Percentiles rank a stretch among this genome's conserved stretches.
Evolutionary conservation across 2,113 vertebrate species (phyloP).

Genomic region (Ovibos moschatus): DNA sequence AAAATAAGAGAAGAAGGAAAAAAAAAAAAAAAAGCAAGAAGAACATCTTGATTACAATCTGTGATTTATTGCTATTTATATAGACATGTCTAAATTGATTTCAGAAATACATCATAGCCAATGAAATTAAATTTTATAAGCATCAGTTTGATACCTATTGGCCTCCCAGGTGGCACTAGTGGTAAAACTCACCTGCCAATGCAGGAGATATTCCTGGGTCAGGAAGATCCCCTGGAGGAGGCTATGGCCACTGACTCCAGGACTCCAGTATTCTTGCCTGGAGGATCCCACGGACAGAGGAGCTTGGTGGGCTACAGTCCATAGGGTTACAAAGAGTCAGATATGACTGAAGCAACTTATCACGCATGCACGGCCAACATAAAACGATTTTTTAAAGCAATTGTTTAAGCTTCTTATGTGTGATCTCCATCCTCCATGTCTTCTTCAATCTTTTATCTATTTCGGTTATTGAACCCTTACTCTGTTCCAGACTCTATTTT

Average conservation of each 20-base stretch:
- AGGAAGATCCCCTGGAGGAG: not conserved
- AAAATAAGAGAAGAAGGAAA: not conserved
- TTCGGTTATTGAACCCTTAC: not conserved
- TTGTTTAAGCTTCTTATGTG: not conserved
- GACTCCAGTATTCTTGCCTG: not conserved
- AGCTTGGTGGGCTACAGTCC: not conserved
- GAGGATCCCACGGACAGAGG: not conserved
- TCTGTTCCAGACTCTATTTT: not conserved
- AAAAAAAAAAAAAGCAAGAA: not conserved
- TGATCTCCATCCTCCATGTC: not conserved
- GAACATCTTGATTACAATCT: not conserved
- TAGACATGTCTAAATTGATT: not conserved
- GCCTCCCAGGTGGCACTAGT: not conserved
- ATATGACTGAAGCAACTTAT: not conserved
- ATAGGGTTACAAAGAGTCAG: not conserved
- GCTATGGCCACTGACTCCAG: not conserved
- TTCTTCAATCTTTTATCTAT: not conserved
- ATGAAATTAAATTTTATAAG: not conserved
- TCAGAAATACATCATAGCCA: not conserved
- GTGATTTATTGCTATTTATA: not conserved
- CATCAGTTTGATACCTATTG: not conserved
- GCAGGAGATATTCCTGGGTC: not conserved
- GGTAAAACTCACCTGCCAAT: not conserved
- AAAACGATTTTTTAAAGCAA: not conserved
- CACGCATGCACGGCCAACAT: rapidly evolving